phyloP scores from a whole-genome alignment of 1,140 invertebrate genomes.

The Nilaparvata lugens region DNA sequence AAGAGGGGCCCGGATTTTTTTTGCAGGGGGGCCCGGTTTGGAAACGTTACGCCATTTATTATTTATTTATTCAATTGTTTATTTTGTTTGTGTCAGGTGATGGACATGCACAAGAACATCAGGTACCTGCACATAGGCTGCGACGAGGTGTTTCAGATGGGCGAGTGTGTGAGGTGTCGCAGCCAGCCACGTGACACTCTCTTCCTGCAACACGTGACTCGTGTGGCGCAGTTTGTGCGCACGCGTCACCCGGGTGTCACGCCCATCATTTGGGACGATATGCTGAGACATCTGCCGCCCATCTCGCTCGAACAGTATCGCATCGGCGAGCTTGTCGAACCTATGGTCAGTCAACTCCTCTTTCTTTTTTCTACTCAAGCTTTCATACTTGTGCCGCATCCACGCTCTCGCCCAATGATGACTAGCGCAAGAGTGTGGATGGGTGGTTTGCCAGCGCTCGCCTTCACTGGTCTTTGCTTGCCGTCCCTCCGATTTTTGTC shows the following conservation, averaged over 20 bases:
- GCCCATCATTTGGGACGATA: constrained; percentile 92
- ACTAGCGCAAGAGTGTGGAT: too few relatives aligned
- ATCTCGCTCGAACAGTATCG: constrained; percentile 53
- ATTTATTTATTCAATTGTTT: too few relatives aligned
- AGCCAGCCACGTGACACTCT: constrained; percentile 41
- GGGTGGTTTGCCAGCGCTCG: too few relatives aligned
- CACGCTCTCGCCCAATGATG: too few relatives aligned
- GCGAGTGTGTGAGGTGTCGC: constrained; percentile 64
- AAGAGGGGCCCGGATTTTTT: too few relatives aligned
- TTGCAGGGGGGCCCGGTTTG: too few relatives aligned
- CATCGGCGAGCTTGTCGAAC: constrained; percentile 67
- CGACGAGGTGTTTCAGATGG: constrained; percentile 77
- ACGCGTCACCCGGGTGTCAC: constrained; percentile 52
- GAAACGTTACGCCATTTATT: too few relatives aligned
- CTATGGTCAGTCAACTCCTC: constrained; percentile 67
- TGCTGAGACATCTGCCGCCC: constrained; percentile 68
- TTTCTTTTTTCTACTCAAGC: too few relatives aligned
- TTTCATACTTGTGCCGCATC: too few relatives aligned
- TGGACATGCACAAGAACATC: constrained; percentile 48
- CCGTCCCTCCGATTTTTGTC: too few relatives aligned
- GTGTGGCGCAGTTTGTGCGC: constrained; percentile 52
- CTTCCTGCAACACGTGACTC: constrained; percentile 43
- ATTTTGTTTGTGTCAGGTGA: constrained; percentile 44
- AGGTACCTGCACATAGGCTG: constrained; percentile 70
- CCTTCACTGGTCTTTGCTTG: too few relatives aligned